Percentiles rank a stretch among this genome's conserved stretches.
These are phyloP conservation scores for Mechanitis mazaeus DNA, from an alignment of 2,888 invertebrate species.

Conservation along the genomic window DNA sequence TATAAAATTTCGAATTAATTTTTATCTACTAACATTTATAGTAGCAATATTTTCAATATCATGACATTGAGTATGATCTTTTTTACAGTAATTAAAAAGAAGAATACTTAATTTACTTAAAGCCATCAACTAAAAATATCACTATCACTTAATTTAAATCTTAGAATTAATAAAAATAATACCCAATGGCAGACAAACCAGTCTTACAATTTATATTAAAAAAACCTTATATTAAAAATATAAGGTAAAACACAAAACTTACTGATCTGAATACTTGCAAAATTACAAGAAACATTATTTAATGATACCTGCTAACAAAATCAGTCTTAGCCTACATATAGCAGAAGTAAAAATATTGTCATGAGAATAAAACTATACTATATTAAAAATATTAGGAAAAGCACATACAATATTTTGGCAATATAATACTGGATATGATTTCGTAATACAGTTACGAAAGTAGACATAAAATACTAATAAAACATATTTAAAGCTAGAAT, in stretches of 20 bases:
- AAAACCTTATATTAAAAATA: constrained; percentile 8
- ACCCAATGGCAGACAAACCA: constrained; percentile 21
- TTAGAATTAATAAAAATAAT: constrained; percentile 10
- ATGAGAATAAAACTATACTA: constrained; percentile 32
- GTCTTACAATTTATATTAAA: constrained; percentile 21
- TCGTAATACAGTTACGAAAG: not conserved
- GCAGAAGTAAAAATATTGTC: constrained; percentile 50
- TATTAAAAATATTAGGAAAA: constrained; percentile 18
- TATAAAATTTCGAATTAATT: no score
- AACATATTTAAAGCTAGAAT: not conserved
- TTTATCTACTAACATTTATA: no score
- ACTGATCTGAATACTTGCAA: no score
- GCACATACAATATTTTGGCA: constrained; percentile 37
- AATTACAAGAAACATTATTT: not conserved
- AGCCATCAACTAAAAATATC: no score
- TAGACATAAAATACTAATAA: not conserved
- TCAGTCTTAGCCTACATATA: constrained; percentile 19
- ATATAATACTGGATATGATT: constrained; percentile 39
- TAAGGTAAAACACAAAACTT: not conserved
- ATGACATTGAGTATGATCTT: no score
- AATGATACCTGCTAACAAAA: constrained; percentile 1
- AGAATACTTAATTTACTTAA: no score
- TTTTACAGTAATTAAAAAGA: no score
- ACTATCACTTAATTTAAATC: not conserved
- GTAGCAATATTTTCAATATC: no score